A percentile compares a stretch with the other conserved stretches of the same genome.
Conservation (phyloP, 2,888 invertebrate species). For the Acanthosepion esculentum region DNA sequence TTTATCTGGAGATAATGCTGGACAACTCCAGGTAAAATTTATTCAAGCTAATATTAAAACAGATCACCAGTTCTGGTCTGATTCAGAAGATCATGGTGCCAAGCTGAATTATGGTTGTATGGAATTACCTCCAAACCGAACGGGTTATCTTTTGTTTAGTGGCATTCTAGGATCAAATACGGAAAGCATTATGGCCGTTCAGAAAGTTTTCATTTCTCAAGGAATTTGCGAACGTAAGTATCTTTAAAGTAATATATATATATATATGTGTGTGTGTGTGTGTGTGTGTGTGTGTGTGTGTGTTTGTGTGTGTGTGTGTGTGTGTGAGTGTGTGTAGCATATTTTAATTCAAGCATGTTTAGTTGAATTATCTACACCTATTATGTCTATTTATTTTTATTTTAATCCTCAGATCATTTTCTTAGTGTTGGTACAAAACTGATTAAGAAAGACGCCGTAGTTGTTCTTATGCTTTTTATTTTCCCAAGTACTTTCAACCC, state of each 20-base stretch:
- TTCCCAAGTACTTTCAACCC: too few species aligned
- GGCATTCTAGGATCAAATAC: background rate
- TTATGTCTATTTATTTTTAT: too few species aligned
- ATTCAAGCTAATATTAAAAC: background rate
- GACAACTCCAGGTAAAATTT: background rate
- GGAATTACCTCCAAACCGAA: background rate
- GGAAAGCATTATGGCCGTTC: background rate
- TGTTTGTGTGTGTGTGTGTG: too few species aligned
- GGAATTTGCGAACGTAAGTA: background rate
- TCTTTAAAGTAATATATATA: background rate
- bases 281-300: too few species aligned
- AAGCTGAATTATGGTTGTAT: background rate
- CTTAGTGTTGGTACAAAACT: too few species aligned
- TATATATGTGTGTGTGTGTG: too few species aligned
- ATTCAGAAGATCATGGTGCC: background rate
- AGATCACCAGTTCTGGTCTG: background rate
- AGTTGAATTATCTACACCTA: too few species aligned
- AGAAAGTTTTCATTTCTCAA: background rate
- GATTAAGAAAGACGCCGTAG: too few species aligned
- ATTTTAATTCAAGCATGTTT: too few species aligned
- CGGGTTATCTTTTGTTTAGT: background rate
- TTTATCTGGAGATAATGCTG: background rate
- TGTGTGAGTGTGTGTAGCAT: too few species aligned
- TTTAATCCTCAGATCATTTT: too few species aligned
- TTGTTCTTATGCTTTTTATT: too few species aligned